Evolutionary conservation across 1,140 invertebrate species (phyloP), one percentile per base, ranked within the genome.

Genomic region (Drosophila mayri): DNA sequence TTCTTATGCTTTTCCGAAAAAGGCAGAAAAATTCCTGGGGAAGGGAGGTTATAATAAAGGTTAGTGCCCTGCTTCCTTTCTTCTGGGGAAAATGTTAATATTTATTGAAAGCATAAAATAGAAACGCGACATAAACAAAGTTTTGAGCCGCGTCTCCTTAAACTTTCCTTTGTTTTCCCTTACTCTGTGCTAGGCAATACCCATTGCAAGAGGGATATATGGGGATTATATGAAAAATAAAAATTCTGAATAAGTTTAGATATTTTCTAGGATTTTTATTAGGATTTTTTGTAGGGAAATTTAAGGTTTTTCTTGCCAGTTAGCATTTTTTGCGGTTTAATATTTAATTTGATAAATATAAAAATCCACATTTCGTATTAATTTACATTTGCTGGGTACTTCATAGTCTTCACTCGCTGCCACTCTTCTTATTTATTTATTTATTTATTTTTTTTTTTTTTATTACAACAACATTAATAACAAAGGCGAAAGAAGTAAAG

Each of bases 61-160:
- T 54, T 55, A 40, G n/a, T 52, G 55, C 25, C 47, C 18, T 30
- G 32, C 64, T 65, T 37, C 10, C 14, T 8, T 52, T 52, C 49
- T 35, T 52, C 18, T 22, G 18, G 6, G 40, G 49, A 67, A 79
- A 78, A 79, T 79, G 60, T 79, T 79, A 65, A 79, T 79, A 79
- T 79, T 79, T 79, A 78, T 79, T 79, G 75, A 79, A 73, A 78
- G 67, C 76, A 78, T 78, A 78, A 79, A 73, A 76, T 63, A 79
- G 60, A 58, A 77, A 60, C 30, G 57, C 57, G 54, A 57, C 49
- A 61, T 46, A 74, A 67, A 66, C 63, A 77, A 77, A 77, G 54
- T 52, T 77, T 78, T 70, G 28, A 78, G 54, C 37, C 55, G 35
- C 37, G 28, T 43, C 64, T 60, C 47, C 54, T 65, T 73, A 55